Evolutionary conservation across 2,113 vertebrate species (phyloP).

Genomic region (Anoplopoma fimbria): DNA sequence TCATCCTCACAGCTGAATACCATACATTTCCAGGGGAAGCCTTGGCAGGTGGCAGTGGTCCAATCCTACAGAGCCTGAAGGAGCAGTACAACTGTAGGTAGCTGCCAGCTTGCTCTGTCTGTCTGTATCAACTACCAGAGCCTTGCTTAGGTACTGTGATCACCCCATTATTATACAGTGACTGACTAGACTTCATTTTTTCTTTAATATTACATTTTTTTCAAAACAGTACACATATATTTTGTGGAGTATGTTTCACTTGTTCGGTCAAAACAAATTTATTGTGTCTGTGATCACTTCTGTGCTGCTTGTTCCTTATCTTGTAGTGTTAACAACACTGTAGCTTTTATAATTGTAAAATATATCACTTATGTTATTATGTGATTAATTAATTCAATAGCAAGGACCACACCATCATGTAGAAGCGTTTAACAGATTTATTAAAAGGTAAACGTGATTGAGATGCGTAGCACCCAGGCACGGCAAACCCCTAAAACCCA

Average conservation of each 20-base stretch:
- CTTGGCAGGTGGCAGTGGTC: constrained; percentile 67
- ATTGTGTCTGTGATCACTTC: no score
- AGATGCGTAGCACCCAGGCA: no score
- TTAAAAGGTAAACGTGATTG: no score
- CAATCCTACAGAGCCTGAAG: constrained; percentile 66
- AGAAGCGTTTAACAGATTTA: no score
- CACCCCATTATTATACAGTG: constrained; percentile 27
- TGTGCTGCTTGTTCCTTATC: neutral
- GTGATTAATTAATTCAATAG: neutral
- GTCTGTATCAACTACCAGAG: constrained; percentile 58
- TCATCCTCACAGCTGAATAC: constrained; percentile 58
- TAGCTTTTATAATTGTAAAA: neutral
- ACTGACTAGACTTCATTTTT: neutral
- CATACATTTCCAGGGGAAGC: constrained; percentile 60
- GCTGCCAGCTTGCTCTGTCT: constrained; percentile 61
- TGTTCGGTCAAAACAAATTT: neutral
- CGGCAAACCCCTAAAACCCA: no score
- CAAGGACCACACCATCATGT: no score
- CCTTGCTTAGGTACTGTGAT: constrained; percentile 46
- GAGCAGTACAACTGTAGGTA: constrained; percentile 54
- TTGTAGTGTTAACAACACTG: neutral
- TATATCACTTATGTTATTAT: neutral
- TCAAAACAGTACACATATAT: neutral
- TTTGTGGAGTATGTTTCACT: neutral
- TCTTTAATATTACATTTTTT: neutral